These are phyloP conservation scores for Aethina tumida DNA, from an alignment of 1,140 invertebrate genomes.

Conservation along the genomic window DNA sequence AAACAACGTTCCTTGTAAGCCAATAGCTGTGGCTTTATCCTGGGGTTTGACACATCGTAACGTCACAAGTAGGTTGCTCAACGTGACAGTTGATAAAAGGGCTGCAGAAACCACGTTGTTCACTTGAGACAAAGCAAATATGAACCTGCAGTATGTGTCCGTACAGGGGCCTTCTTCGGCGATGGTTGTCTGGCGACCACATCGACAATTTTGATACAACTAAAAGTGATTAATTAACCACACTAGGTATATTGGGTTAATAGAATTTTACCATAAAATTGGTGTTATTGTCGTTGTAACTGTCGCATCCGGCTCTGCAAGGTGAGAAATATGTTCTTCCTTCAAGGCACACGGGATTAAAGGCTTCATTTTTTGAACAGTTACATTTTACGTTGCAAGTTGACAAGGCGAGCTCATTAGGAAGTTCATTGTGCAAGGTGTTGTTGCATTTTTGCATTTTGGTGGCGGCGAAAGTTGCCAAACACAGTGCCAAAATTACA, in stretches of 20 bases:
- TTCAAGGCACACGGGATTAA: constrained; percentile 54
- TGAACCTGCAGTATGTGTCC: constrained; percentile 37
- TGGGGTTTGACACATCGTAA: constrained; percentile 42
- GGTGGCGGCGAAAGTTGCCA: constrained; percentile 31
- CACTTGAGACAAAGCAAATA: constrained; percentile 46
- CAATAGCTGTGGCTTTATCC: constrained; percentile 50
- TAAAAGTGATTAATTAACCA: too few relatives aligned
- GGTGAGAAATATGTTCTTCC: constrained; percentile 53
- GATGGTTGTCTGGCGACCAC: constrained; percentile 30
- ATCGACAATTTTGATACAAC: constrained; percentile 45
- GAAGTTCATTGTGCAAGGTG: constrained; percentile 27
- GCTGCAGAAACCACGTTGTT: constrained; percentile 35
- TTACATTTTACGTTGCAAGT: constrained; percentile 52
- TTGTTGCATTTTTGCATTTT: constrained; percentile 37
- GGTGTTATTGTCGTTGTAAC: too few relatives aligned
- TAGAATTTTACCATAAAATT: too few relatives aligned
- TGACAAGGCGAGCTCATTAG: constrained; percentile 35
- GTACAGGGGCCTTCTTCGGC: constrained; percentile 47
- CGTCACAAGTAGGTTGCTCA: constrained; percentile 46
- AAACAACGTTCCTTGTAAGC: constrained; percentile 42
- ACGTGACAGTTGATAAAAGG: constrained; percentile 38
- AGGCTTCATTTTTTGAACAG: constrained; percentile 48
- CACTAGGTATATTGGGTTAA: too few relatives aligned
- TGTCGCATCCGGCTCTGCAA: constrained; percentile 58
- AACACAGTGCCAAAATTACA: constrained; percentile 38